Evolutionary conservation across 1,140 invertebrate species (phyloP), one percentile per base, ranked within the genome.

Genomic region (Charaxes varanes): DNA sequence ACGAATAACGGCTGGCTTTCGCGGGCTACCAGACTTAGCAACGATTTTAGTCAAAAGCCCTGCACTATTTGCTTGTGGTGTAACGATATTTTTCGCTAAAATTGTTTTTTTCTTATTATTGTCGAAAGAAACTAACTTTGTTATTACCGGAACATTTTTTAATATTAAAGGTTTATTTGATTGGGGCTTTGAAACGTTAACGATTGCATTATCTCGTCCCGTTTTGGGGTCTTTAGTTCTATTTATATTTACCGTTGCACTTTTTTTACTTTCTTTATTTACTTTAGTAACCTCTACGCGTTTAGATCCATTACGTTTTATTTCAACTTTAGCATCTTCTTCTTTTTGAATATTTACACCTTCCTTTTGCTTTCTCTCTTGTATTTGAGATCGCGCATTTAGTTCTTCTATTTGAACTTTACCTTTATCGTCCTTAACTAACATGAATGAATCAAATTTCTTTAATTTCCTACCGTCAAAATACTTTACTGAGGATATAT

Each of bases 401-500:
- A 4, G 3, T 6, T 30, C n/a, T n/a, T n/a, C n/a, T 16, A 10
- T 22, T 30, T 30, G 4, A 8, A 15, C 10, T 15, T 19, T 11
- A 0, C 65, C 65, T 0, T 53, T 15, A 3, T 41, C 19, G 4
- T 67, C 49, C 48, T 57, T 72, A 0, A 66, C n/a, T 0, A 76
- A 41, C 53, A 74, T 74, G 13, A 55, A 53, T 0, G 43, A 28
- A 5, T 62, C 51, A 10, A 46, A 57, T 5, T 49, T 54, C 4
- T 45, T 49, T 0, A 41, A 8, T 0, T 6, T 21, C 7, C 54
- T 40, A 0, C 26, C 42, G 6, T 51, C 40, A 5, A 49, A 40
- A 14, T 45, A 62, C 6, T 61, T 63, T 0, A 47, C 7, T 0
- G 46, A 33, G 1, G 59, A 52, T 1, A 76, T 5, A 33, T 65